phyloP scores from a whole-genome alignment of 2,888 invertebrate species.

The Colostygia pectinataria region DNA sequence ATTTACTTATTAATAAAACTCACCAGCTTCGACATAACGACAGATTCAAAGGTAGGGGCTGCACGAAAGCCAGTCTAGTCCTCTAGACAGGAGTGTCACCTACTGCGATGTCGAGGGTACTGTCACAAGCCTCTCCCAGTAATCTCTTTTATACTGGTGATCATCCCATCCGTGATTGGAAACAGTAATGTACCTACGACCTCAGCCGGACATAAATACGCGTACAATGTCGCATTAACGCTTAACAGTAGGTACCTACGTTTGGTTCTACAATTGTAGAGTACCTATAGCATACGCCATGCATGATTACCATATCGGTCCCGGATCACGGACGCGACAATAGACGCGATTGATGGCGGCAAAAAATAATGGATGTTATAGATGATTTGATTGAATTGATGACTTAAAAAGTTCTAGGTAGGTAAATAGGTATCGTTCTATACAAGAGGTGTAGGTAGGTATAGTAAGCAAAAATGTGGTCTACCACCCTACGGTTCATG shows the following conservation, averaged over 20 bases:
- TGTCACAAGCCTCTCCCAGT: constrained; percentile 32
- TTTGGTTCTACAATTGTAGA: too few relatives aligned
- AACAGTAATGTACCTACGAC: constrained; percentile 68
- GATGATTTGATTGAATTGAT: constrained; percentile 18
- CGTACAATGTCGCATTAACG: constrained; percentile 77
- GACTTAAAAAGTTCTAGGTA: background rate
- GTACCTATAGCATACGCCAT: constrained; percentile 7
- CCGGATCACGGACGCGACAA: constrained; percentile 58
- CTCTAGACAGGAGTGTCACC: constrained; percentile 65
- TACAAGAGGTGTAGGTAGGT: too few relatives aligned
- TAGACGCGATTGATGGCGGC: constrained; percentile 46
- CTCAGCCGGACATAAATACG: constrained; percentile 42
- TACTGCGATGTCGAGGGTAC: constrained; percentile 41
- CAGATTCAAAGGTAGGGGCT: constrained; percentile 24
- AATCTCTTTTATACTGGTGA: constrained; percentile 56
- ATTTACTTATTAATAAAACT: constrained; percentile 36
- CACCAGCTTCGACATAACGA: constrained; percentile 71
- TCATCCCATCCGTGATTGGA: constrained; percentile 68
- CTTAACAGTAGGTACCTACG: constrained; percentile 52
- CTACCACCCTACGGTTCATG: too few relatives aligned
- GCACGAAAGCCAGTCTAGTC: constrained; percentile 58
- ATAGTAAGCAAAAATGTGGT: too few relatives aligned
- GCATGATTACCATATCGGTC: constrained; percentile 69
- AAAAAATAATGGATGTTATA: constrained; percentile 45
- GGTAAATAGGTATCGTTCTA: too few relatives aligned